Evolutionary conservation across 1,140 invertebrate genomes (phyloP).

Genomic region (Caenorhabditis remanei): DNA sequence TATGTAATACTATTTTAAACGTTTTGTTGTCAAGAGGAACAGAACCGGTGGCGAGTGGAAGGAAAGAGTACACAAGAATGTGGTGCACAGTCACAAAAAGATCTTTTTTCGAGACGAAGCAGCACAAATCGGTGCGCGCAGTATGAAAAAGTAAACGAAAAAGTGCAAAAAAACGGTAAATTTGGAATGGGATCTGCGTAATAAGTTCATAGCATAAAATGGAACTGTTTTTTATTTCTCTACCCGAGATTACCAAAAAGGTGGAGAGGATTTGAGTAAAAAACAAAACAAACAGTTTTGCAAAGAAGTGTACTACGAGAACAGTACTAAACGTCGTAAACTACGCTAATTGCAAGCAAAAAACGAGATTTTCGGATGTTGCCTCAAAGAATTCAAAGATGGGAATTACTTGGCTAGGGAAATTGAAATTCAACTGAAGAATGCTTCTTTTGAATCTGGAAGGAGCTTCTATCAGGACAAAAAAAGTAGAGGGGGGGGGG

Average conservation of each 20-base stretch:
- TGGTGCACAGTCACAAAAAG: constrained; percentile 14
- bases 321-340: not conserved
- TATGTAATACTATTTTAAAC: too few relatives aligned
- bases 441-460: too few relatives aligned
- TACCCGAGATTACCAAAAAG: not conserved
- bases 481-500: too few relatives aligned
- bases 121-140: constrained; percentile 21
- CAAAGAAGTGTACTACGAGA: not conserved
- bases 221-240: not conserved
- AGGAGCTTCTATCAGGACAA: too few relatives aligned
- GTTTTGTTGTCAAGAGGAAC: constrained; percentile 17
- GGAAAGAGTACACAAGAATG: constrained; percentile 39
- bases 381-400: too few relatives aligned
- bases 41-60: not conserved
- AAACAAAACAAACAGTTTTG: constrained; percentile 17
- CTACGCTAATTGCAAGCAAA: not conserved
- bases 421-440: too few relatives aligned
- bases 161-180: not conserved
- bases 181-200: not conserved
- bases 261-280: not conserved
- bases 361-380: too few relatives aligned
- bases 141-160: constrained; percentile 45
- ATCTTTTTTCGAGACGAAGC: constrained; percentile 1
- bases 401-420: too few relatives aligned
- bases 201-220: constrained; percentile 47